Evolutionary conservation across 2,113 vertebrate genomes (phyloP).

Genomic region (Eolophus roseicapilla): DNA sequence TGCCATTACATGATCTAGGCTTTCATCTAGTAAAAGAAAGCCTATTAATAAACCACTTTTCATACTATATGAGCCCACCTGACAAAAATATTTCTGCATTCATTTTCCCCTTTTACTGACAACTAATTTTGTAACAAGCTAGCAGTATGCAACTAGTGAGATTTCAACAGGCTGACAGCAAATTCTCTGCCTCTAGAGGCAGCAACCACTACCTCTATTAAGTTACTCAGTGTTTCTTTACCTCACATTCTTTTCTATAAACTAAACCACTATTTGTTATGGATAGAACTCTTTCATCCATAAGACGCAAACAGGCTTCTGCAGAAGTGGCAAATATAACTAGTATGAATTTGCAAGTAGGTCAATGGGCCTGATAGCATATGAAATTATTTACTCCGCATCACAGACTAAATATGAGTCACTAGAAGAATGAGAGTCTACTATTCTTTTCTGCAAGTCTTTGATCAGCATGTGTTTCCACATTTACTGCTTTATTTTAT

Average conservation of each 20-base stretch:
- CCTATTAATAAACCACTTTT: not conserved
- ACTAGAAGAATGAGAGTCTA: not conserved
- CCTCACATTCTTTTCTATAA: not conserved
- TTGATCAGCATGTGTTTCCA: constrained; percentile 39
- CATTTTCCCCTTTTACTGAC: not conserved
- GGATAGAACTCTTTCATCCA: not conserved
- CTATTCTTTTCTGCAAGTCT: not conserved
- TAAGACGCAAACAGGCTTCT: not conserved
- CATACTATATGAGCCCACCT: not conserved
- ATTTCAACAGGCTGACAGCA: not conserved
- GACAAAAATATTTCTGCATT: not conserved
- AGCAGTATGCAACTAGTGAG: not conserved
- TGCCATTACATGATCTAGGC: not conserved
- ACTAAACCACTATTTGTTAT: not conserved
- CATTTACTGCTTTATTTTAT: constrained; percentile 33
- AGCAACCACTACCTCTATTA: not conserved
- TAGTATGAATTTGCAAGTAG: not conserved
- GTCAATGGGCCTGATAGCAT: not conserved
- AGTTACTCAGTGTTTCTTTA: not conserved
- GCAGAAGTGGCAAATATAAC: not conserved
- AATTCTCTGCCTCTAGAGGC: not conserved
- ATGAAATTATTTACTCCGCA: not conserved
- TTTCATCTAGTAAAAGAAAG: not conserved
- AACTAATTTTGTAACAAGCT: not conserved
- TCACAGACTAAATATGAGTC: constrained; percentile 4